These are phyloP conservation scores for Tonatia bakeri DNA, from an alignment of 2,113 vertebrate genomes.

Conservation along the genomic window DNA sequence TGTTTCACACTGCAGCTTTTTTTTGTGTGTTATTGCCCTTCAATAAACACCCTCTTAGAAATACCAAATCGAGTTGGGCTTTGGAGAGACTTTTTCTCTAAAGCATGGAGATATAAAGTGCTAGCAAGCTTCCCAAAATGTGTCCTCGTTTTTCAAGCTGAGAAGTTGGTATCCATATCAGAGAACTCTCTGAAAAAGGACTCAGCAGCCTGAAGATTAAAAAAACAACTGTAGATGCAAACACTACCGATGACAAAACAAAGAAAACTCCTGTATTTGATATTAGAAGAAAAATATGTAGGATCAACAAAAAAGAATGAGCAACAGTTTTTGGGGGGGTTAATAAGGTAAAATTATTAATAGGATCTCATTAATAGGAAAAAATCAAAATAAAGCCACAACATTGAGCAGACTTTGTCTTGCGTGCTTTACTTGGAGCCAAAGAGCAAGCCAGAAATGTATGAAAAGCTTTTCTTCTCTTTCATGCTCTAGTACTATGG, in stretches of 20 bases:
- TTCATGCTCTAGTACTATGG: background rate
- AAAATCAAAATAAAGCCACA: background rate
- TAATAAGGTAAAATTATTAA: background rate
- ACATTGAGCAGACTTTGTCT: background rate
- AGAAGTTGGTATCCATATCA: background rate
- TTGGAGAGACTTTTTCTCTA: background rate
- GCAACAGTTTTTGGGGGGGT: background rate
- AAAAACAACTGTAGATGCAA: background rate
- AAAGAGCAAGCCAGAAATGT: background rate
- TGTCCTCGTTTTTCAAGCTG: background rate
- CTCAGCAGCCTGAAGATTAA: background rate
- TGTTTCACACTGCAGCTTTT: background rate
- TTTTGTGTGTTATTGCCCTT: background rate
- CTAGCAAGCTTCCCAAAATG: background rate
- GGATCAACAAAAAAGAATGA: background rate
- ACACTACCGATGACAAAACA: background rate
- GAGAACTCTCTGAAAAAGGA: background rate
- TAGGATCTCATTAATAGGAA: background rate
- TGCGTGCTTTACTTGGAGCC: background rate
- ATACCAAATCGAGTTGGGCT: background rate
- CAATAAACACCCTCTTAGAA: conserved; percentile 14
- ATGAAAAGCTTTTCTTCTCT: background rate
- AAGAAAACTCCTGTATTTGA: background rate
- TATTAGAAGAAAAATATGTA: background rate
- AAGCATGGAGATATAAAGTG: background rate